Evolutionary conservation across 1,140 invertebrate genomes (phyloP), one percentile per base, ranked within the genome.

Genomic region (Drosophila repleta): DNA sequence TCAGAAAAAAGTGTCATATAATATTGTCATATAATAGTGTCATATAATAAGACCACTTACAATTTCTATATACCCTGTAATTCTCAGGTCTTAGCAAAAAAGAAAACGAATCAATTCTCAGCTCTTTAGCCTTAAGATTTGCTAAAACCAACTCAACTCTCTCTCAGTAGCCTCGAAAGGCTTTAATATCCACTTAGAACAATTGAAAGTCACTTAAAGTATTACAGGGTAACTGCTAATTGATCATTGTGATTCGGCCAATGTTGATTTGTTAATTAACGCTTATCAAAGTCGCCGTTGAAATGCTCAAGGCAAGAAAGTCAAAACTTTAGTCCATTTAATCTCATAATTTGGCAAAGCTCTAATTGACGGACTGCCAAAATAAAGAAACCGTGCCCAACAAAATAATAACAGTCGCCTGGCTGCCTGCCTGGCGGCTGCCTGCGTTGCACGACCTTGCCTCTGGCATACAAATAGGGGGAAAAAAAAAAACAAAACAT

Each of bases 301-400:
- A 72, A 72, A 72, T 66, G 69, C 46, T 15, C 62, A 66, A 66
- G 69, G 46, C 62, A 72, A 60, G 63, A 39, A 60, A 72, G 69
- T 72, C 63, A 53, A 65, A 53, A 60, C 37, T 41, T 43, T 43
- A 26, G 26, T 24, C 53, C 37, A 57, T 64, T 70, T 49, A 58
- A 52, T 32, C 55, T 39, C 21, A 60, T 52, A 66, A 72, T 58
- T 72, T 53, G 29, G n/a, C 26, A 66, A 29, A 53, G 39, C 24
- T 58, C 37, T 66, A 71, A 65, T 65, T 71, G 61, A 56, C 43
- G 52, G 43, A 43, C 24, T 55, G 67, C 45, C 60, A 70, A 64
- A 63, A 49, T 29, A 63, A 41, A 43, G 26, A 51, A 35, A 52
- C 63, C 48, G 55, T 72, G 63, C 55, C 63, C 69, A 72, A 46